Evolutionary conservation across 2,888 invertebrate species (phyloP), one percentile per base, ranked within the genome.

Genomic region (Gryllus longicercus): DNA sequence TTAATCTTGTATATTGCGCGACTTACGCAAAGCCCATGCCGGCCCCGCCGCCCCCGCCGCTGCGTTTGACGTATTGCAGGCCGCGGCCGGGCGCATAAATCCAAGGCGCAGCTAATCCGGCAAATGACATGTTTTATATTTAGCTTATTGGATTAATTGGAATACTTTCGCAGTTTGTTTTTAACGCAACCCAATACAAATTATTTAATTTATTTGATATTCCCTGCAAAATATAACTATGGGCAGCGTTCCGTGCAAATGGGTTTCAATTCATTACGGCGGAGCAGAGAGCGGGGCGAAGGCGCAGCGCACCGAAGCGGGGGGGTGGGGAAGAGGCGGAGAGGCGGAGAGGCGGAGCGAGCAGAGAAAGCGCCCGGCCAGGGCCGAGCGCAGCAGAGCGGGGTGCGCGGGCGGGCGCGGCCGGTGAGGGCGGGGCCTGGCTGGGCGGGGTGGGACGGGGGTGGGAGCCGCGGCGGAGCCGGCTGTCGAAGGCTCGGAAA

Each of bases 311-410:
- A 14, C 2, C 63, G 63, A 5, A 2, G 63, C 63, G 63, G 63
- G n/a, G n/a, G 5, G 14, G 3, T 2, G 14, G 4, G 14, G 16
- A n/a, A n/a, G n/a, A n/a, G n/a, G n/a, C n/a, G n/a, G n/a, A n/a
- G n/a, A n/a, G 8, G 63, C 2, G 10, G 16, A 4, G 18, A 23
- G 49, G 23, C 5, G 76, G 18, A 23, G 21, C 76, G 51, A 11
- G 49, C 12, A 8, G 4, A 38, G 49, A 76, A 51, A 74, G 76
- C 77, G 79, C 79, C 82, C 78, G 80, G 79, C 79, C 81, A 76
- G 63, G 51, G 79, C 75, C 63, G 38, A 74, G 78, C 50, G 50
- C 38, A 23, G 50, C 74, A 25, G 14, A 78, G 50, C 51, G 16
- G 18, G 38, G 5, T 38, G 38, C 38, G 38, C 23, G 38, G 50